Evolutionary conservation across 2,888 invertebrate species (phyloP), one percentile per base, ranked within the genome.

Genomic region (Plebejus anna): DNA sequence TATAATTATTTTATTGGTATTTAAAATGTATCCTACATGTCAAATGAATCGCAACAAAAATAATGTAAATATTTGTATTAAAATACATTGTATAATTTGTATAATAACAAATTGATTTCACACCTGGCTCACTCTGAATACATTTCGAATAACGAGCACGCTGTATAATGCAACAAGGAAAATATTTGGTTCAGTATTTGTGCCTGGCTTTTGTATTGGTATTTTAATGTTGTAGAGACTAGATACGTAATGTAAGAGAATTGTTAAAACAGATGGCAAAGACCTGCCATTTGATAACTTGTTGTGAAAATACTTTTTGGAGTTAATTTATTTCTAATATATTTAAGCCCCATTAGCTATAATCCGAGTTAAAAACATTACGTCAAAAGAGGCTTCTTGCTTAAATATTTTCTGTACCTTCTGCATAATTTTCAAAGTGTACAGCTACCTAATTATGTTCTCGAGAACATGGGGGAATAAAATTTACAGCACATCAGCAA

Each of bases 401-500:
- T 59, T 22, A n/a, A 59, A 59, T 1, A 22, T 3, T 55, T 22
- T 3, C 6, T 59, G 7, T 59, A 22, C 2, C 59, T 22, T 57
- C 47, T 47, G 11, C 9, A 47, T 47, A 9, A 47, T 57, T 57
- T 57, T 57, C 22, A 61, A 61, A 11, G 1, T 61, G 28, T 11
- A 28, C 55, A 57, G n/a, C 5, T 11, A 11, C 61, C 61, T 61
- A 28, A 61, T 61, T 28, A 61, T 28, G 11, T 61, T 61, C 61
- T 11, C 28, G 61, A 28, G 61, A 61, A 61, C 61, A 61, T 28
- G 61, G 9, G 9, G 32, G 47, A 38, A 76, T 70, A 47, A 76
- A 47, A 11, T 66, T 51, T 16, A 32, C 7, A 70, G 32, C 73
- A 61, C 70, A 76, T 76, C 70, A 42, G 36, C 72, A n/a, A 66